These are phyloP conservation scores for Triops longicaudatus DNA, from an alignment of 1,140 invertebrate genomes.

Conservation along the genomic window DNA sequence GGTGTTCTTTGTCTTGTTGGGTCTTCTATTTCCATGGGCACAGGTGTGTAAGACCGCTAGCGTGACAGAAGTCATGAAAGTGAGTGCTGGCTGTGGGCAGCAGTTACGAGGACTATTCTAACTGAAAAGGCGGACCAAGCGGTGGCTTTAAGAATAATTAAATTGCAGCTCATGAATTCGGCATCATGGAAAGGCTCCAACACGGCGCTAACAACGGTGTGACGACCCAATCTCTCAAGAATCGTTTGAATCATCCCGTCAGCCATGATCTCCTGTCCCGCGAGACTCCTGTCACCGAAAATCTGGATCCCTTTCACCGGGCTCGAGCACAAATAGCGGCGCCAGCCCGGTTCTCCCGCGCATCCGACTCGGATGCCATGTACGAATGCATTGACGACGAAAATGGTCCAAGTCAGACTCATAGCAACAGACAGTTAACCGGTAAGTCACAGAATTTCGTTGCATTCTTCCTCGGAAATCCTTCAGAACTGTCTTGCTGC, in stretches of 20 bases:
- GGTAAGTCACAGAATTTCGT: neutral
- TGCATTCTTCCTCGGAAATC: neutral
- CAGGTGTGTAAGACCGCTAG: too few relatives aligned
- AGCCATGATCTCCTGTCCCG: neutral
- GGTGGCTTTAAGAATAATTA: neutral
- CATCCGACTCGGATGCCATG: neutral
- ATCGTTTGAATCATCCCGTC: neutral
- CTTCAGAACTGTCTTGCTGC: too few relatives aligned
- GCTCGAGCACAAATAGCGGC: neutral
- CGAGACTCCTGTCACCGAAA: neutral
- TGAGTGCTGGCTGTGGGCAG: too few relatives aligned
- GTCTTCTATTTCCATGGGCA: too few relatives aligned
- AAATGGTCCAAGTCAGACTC: neutral
- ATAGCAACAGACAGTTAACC: neutral
- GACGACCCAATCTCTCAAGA: neutral
- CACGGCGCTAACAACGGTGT: neutral
- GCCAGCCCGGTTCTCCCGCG: neutral
- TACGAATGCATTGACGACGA: slow-evolving; percentile 12
- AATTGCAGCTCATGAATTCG: neutral
- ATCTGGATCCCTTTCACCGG: neutral
- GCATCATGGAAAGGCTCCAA: neutral
- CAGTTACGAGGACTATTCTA: too few relatives aligned
- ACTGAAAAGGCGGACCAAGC: neutral
- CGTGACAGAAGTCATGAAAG: too few relatives aligned
- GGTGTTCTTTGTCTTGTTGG: too few relatives aligned